Evolutionary conservation across 1,140 invertebrate genomes (phyloP).

Genomic region (Patella vulgata): DNA sequence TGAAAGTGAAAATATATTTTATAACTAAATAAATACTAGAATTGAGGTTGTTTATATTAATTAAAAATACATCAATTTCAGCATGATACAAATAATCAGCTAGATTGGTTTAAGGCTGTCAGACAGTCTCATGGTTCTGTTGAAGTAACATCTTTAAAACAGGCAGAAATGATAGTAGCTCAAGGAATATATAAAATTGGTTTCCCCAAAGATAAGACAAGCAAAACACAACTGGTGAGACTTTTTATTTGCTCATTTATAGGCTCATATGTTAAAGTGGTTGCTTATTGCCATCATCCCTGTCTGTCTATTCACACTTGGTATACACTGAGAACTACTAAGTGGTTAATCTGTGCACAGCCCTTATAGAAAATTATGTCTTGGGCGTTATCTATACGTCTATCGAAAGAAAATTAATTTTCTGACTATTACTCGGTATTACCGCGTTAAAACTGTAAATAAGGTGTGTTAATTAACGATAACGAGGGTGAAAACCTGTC

Average conservation of each 20-base stretch:
- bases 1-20: conserved; percentile 3
- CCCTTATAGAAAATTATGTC: too few species aligned
- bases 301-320: conserved; percentile 14
- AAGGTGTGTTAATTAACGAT: conserved; percentile 6
- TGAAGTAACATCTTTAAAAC: conserved; percentile 54
- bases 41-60: too few species aligned
- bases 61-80: too few species aligned
- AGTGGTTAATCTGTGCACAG: too few species aligned
- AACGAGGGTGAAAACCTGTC: neutral
- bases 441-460: too few species aligned
- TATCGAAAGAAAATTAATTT: too few species aligned
- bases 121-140: conserved; percentile 58
- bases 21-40: too few species aligned
- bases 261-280: too few species aligned
- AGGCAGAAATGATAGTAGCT: conserved; percentile 55
- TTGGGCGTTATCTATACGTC: too few species aligned
- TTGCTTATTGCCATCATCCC: too few species aligned
- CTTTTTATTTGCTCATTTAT: neutral
- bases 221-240: neutral
- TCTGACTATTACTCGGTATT: too few species aligned
- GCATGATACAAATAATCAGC: conserved; percentile 41
- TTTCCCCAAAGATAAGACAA: neutral
- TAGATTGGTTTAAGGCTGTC: conserved; percentile 56
- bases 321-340: too few species aligned
- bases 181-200: conserved; percentile 52